These are phyloP conservation scores for Opisthograptis luteolata DNA, from an alignment of 2,888 invertebrate species.

Conservation along the genomic window DNA sequence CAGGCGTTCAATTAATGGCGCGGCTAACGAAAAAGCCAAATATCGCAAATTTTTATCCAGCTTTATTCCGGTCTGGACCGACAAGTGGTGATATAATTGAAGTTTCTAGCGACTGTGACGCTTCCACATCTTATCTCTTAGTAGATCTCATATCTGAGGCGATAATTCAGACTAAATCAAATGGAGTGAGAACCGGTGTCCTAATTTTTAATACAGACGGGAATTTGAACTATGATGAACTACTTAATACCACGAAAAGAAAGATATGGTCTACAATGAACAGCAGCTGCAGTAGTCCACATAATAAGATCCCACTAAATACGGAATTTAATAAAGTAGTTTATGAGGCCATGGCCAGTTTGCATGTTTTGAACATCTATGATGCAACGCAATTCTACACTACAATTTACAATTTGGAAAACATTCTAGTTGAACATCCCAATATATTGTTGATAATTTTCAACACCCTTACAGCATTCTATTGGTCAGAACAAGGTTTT, in stretches of 20 bases:
- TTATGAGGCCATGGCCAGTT: slow-evolving; percentile 48
- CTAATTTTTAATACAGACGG: slow-evolving; percentile 74
- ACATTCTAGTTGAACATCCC: slow-evolving; percentile 58
- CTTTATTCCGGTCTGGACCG: slow-evolving; percentile 69
- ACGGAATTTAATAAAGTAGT: slow-evolving; percentile 40
- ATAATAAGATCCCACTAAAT: slow-evolving; percentile 17
- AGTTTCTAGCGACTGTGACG: slow-evolving; percentile 58
- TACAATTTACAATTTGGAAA: slow-evolving; percentile 73
- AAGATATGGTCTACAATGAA: slow-evolving; percentile 28
- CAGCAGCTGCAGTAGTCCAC: no score
- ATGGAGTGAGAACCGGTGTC: slow-evolving; percentile 59
- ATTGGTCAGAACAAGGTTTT: slow-evolving; percentile 78
- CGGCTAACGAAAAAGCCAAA: slow-evolving; percentile 74
- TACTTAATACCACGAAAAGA: slow-evolving; percentile 44
- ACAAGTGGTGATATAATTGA: slow-evolving; percentile 66
- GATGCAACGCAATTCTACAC: slow-evolving; percentile 69
- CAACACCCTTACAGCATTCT: slow-evolving; percentile 77
- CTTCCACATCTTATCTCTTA: slow-evolving; percentile 51
- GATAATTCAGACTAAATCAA: slow-evolving; percentile 51
- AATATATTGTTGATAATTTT: slow-evolving; percentile 70
- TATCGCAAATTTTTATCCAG: slow-evolving; percentile 72
- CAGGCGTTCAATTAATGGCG: slow-evolving; percentile 84
- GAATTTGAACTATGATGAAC: slow-evolving; percentile 56
- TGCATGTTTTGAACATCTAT: slow-evolving; percentile 66
- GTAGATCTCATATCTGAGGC: slow-evolving; percentile 66